phyloP scores from a whole-genome alignment of 2,888 invertebrate genomes.

The Mesodorylaimus sp. region DNA sequence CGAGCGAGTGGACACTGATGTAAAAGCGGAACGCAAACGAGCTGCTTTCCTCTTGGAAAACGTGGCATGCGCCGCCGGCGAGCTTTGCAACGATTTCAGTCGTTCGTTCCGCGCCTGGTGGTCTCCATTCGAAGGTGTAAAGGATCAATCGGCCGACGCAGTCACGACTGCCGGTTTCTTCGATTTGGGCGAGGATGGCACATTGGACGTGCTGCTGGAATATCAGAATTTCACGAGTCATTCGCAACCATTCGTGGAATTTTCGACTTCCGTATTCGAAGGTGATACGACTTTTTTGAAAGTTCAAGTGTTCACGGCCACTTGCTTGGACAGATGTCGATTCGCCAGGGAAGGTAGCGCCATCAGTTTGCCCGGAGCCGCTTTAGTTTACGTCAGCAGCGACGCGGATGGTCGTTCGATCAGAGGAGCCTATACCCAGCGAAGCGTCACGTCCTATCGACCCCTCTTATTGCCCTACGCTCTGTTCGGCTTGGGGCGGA shows the following conservation, averaged over 20 bases:
- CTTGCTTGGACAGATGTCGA: neutral
- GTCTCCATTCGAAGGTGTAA: neutral
- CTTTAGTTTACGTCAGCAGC: neutral
- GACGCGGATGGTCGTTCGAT: neutral
- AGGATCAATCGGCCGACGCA: neutral
- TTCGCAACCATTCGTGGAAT: slow-evolving; percentile 1
- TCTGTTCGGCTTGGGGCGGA: slow-evolving; percentile 87
- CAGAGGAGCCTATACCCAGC: slow-evolving; percentile 41
- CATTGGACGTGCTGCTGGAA: slow-evolving; percentile 24
- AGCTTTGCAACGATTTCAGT: neutral
- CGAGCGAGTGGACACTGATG: slow-evolving; percentile 6
- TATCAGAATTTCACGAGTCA: slow-evolving; percentile 7
- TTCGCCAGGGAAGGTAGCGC: slow-evolving; percentile 19
- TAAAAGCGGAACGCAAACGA: neutral
- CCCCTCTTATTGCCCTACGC: slow-evolving; percentile 83
- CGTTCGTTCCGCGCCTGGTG: neutral
- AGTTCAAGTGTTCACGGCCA: slow-evolving; percentile 12
- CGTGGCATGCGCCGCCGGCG: neutral
- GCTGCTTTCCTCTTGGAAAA: slow-evolving; percentile 4
- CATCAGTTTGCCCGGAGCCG: slow-evolving; percentile 25
- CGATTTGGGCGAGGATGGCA: slow-evolving; percentile 25
- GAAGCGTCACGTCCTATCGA: slow-evolving; percentile 76
- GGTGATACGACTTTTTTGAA: slow-evolving; percentile 29
- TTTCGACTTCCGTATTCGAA: slow-evolving; percentile 18
- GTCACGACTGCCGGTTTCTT: slow-evolving; percentile 17